Conservation (phyloP, 2,113 vertebrate genomes). For the Elaphurus davidianus region DNA sequence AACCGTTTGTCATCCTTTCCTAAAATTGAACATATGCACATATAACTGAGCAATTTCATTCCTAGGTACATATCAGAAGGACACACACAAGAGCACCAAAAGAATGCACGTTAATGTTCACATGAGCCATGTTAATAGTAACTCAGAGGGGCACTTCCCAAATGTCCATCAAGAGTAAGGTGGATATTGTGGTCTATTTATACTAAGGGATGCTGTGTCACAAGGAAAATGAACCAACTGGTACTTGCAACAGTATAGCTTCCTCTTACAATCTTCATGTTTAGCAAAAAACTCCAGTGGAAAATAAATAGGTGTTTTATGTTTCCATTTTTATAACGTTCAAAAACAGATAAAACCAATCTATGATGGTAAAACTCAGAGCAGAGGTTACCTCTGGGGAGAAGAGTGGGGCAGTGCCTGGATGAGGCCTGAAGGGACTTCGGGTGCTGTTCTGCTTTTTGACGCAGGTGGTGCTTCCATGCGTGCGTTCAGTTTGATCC, state of each 20-base stretch:
- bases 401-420: background rate
- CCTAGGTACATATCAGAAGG: background rate
- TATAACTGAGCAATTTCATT: background rate
- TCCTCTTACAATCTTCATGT: background rate
- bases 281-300: background rate
- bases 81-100: rapidly evolving
- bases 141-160: background rate
- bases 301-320: background rate
- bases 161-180: too few relatives aligned
- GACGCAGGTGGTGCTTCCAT: background rate
- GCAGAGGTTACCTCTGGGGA: background rate
- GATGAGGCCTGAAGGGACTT: background rate
- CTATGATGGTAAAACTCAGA: background rate
- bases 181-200: background rate
- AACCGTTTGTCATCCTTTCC: background rate
- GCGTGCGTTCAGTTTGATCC: background rate
- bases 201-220: background rate
- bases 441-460: background rate
- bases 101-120: background rate
- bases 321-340: background rate
- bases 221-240: background rate
- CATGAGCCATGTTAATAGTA: background rate
- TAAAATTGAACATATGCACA: background rate
- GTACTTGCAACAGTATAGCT: background rate
- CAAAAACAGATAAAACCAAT: background rate